These are phyloP conservation scores for Oscheius myriophilus DNA, from an alignment of 2,888 invertebrate genomes.

Conservation along the genomic window DNA sequence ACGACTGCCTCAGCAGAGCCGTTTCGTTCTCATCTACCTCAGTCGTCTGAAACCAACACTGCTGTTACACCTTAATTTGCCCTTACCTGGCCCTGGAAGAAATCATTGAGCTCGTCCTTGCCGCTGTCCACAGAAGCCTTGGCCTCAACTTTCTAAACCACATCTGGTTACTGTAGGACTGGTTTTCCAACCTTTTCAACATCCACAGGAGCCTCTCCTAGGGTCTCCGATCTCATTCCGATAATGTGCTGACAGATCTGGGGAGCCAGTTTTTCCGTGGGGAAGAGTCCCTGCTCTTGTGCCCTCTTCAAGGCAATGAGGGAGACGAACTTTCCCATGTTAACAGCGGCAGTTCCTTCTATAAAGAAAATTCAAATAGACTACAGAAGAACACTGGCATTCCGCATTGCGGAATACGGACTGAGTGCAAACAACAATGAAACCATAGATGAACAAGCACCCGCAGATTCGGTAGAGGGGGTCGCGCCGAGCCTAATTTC, in stretches of 20 bases:
- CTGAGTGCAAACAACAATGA: no score
- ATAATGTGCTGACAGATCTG: constrained; percentile 67
- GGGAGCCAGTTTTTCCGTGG: constrained; percentile 56
- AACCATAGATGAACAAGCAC: no score
- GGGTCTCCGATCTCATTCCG: constrained; percentile 60
- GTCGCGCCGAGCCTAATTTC: no score
- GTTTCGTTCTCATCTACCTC: constrained; percentile 66
- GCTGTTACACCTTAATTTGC: constrained; percentile 1
- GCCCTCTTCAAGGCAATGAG: constrained; percentile 54
- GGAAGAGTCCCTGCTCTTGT: constrained; percentile 43
- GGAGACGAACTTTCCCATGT: constrained; percentile 65
- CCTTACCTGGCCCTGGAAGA: constrained; percentile 43
- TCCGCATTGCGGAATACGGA: no score
- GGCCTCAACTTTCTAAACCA: neutral
- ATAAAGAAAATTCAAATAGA: neutral
- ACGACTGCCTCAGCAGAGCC: constrained; percentile 64
- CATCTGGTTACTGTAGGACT: neutral
- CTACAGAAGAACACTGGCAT: no score
- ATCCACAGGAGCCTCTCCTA: constrained; percentile 48
- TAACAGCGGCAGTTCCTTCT: constrained; percentile 41
- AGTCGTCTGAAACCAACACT: constrained; percentile 47
- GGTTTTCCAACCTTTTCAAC: neutral
- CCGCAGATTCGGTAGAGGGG: no score
- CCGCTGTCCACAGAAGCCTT: constrained; percentile 8
- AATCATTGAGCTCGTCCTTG: constrained; percentile 58